Base-by-base conservation (phyloP, 2,113 vertebrate species). In the Typhlomys cinereus region DNA sequence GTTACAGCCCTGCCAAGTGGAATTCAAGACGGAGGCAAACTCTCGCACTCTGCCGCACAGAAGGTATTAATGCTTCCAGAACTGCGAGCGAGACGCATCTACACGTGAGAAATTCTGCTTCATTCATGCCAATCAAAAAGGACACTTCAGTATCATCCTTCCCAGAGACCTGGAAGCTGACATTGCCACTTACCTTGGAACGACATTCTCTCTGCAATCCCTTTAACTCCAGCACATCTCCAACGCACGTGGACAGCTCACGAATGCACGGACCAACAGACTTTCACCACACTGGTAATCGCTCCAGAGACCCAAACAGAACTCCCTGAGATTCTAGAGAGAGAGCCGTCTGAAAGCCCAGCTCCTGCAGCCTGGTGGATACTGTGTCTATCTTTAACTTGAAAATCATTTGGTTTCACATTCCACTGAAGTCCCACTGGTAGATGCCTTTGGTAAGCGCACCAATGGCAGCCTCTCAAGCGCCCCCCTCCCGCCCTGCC, bases 361-460 rank as follows among this genome's bases (percentile, higher is more conserved):
- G 98, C 98, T 97, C 97, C 97, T 96, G 97, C 97, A 98, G 97
- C 97, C 97, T 97, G 97, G 86, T 96, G 97, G 98, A 95, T 91
- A 97, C 98, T 97, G 98, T 85, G 97, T 98, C 99, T 99, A 99
- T 99, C 99, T 99, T 99, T 99, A 99, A 99, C 99, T 98, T 98
- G 97, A 98, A 98, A 99, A 98, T 97, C 98, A 98, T 98, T 98
- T 97, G 98, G 98, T 98, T 98, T 98, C 97, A 98, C 99, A 99
- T 99, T 99, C 99, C 98, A 99, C 97, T 92, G 94, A 97, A 97
- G 99, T 98, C 98, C 98, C 97, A 98, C 98, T 97, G 97, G 98
- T 98, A 98, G 98, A 98, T 98, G 98, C 97, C 97, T 98, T 87
- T 46, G 97, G 97, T 69, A 90, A 97, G 95, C 97, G 98, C 98